Conservation (phyloP, 2,888 invertebrate genomes). For the Mechanitis mazaeus region DNA sequence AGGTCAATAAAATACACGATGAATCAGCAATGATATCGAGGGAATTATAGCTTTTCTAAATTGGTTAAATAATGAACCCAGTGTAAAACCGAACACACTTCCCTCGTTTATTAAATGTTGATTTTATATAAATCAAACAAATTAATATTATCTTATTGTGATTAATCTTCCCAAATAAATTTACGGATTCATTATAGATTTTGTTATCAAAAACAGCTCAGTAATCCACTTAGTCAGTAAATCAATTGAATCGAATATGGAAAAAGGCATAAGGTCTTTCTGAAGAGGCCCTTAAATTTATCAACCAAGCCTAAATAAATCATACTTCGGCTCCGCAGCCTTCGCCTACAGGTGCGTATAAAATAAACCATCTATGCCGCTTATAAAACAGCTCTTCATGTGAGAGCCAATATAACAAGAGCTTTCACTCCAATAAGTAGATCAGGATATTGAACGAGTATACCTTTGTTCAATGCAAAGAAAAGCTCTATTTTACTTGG, state of each 20-base stretch:
- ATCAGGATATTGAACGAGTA: slow-evolving; percentile 16
- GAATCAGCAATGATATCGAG: slow-evolving; percentile 3
- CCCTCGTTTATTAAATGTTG: too few relatives aligned
- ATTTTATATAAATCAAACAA: too few relatives aligned
- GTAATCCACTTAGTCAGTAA: neutral
- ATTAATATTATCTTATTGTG: too few relatives aligned
- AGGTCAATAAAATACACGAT: slow-evolving; percentile 4
- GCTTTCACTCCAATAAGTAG: slow-evolving; percentile 8
- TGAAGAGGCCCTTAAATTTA: slow-evolving; percentile 14
- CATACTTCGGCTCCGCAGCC: slow-evolving; percentile 21
- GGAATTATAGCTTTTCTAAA: slow-evolving; percentile 2
- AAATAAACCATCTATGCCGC: slow-evolving; percentile 31
- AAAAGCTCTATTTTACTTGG: slow-evolving; percentile 23
- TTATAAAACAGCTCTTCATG: slow-evolving; percentile 21
- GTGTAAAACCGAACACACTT: neutral
- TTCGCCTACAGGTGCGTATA: slow-evolving; percentile 33
- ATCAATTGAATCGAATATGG: slow-evolving; percentile 1
- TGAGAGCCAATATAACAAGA: slow-evolving; percentile 29
- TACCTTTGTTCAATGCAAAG: slow-evolving; percentile 18
- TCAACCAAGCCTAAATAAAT: slow-evolving; percentile 35
- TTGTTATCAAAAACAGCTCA: neutral
- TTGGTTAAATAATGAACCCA: neutral
- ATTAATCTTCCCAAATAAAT: too few relatives aligned
- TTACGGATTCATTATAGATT: too few relatives aligned
- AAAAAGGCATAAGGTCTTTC: neutral